These are phyloP conservation scores for Drosophila fuyamai DNA, from an alignment of 1,140 invertebrate species.

Conservation along the genomic window DNA sequence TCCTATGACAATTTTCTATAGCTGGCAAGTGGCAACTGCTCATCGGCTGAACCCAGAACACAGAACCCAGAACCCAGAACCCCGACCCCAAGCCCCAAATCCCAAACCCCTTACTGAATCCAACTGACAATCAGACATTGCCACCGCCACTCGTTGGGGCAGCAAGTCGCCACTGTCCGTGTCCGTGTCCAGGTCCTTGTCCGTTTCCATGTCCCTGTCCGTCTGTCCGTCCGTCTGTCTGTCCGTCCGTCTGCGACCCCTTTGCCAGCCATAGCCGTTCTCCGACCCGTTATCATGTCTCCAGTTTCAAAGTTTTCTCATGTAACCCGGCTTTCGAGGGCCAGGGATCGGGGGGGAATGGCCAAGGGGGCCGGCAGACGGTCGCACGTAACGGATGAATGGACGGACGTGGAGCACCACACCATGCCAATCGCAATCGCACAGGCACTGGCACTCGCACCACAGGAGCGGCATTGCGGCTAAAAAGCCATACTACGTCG, in stretches of 20 bases:
- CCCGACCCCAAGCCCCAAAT: too few relatives aligned
- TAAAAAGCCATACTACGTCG: constrained; percentile 68
- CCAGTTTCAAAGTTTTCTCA: constrained; percentile 83
- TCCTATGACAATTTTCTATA: constrained; percentile 84
- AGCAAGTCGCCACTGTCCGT: constrained; percentile 59
- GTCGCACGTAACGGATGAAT: constrained; percentile 73
- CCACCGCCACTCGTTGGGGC: constrained; percentile 72
- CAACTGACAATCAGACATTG: constrained; percentile 80
- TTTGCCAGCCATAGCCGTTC: constrained; percentile 63
- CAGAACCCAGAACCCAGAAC: neutral
- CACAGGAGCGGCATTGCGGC: constrained; percentile 68
- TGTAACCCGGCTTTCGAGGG: constrained; percentile 58
- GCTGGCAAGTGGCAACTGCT: constrained; percentile 77
- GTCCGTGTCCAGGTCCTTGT: constrained; percentile 39
- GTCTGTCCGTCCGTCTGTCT: constrained; percentile 53
- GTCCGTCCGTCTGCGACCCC: constrained; percentile 40
- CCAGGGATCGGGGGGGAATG: constrained; percentile 4
- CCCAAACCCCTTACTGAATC: constrained; percentile 42
- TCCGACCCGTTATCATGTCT: constrained; percentile 70
- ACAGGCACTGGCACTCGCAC: constrained; percentile 27
- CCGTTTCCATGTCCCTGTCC: constrained; percentile 54
- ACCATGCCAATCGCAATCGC: constrained; percentile 41
- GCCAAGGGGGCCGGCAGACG: constrained; percentile 35
- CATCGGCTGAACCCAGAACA: constrained; percentile 13
- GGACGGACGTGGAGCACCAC: constrained; percentile 62